Percentiles rank a stretch among this genome's conserved stretches.
Conservation (phyloP, 2,113 vertebrate genomes). For the Sceloporus undulatus region DNA sequence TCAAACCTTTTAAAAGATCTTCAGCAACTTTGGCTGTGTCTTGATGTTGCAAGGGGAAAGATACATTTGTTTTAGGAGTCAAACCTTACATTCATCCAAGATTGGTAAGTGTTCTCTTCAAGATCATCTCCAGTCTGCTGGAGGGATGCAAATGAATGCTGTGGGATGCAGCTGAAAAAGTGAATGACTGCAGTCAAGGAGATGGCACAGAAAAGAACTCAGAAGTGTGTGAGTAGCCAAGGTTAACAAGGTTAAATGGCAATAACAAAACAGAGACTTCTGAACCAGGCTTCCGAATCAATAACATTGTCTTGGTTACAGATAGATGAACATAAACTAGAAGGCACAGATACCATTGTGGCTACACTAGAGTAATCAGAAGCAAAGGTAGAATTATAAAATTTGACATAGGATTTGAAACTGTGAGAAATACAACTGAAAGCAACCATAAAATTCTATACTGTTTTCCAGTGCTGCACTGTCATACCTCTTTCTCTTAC, state of each 20-base stretch:
- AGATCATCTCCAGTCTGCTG: neutral
- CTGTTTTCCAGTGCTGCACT: neutral
- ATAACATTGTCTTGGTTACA: neutral
- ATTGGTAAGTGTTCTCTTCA: neutral
- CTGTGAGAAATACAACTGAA: neutral
- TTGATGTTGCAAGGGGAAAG: neutral
- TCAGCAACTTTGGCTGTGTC: neutral
- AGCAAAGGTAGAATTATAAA: neutral
- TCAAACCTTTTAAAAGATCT: neutral
- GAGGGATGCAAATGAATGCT: neutral
- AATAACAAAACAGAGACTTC: neutral
- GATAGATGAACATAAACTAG: neutral
- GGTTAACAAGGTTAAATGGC: neutral
- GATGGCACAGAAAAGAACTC: neutral
- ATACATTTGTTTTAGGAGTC: neutral
- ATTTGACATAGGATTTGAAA: slow-evolving; percentile 1
- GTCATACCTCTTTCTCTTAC: neutral
- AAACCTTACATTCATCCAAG: neutral
- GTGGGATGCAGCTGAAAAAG: neutral
- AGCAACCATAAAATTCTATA: neutral
- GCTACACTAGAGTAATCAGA: neutral
- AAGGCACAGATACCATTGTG: neutral
- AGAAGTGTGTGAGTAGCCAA: neutral
- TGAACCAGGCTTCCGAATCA: neutral
- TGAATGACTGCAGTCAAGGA: neutral